Conservation (phyloP, 2,888 invertebrate genomes). For the Stegophylla sp. region DNA sequence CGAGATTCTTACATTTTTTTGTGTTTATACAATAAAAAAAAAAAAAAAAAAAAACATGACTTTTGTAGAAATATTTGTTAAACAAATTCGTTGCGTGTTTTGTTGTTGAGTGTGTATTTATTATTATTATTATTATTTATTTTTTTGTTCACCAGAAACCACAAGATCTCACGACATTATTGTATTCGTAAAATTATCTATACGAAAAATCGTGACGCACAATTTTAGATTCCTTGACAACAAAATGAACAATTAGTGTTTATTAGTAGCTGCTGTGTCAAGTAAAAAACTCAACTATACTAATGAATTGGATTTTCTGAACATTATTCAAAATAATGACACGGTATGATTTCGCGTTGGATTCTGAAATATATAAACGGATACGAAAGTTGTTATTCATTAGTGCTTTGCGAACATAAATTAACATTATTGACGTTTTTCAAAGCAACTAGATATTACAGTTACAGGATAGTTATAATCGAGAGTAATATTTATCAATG, state of each 20-base stretch:
- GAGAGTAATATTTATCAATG: slow-evolving; percentile 7
- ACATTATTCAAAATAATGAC: not conserved
- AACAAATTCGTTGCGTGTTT: not conserved
- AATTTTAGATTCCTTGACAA: slow-evolving; percentile 21
- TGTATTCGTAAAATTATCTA: not conserved
- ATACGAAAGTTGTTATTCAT: too few relatives aligned
- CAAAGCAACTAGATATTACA: not conserved
- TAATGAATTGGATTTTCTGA: not conserved
- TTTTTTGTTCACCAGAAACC: slow-evolving; percentile 25
- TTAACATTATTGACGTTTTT: not conserved
- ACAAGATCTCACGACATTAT: slow-evolving; percentile 10
- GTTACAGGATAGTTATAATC: not conserved
- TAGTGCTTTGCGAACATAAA: not conserved
- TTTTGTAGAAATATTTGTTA: not conserved
- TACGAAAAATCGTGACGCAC: slow-evolving; percentile 25
- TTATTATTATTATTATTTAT: not conserved
- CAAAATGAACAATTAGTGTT: slow-evolving; percentile 20
- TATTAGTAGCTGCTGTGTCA: slow-evolving; percentile 8
- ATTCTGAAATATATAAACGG: too few relatives aligned
- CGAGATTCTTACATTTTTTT: not conserved
- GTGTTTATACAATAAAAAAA: not conserved
- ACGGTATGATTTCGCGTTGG: not conserved
- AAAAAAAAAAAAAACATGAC: not conserved
- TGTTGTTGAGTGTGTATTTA: not conserved
- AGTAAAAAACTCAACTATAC: not conserved